A percentile compares a stretch with the other conserved stretches of the same genome.
phyloP scores from a whole-genome alignment of 2,113 vertebrate species.

The Excalfactoria chinensis region DNA sequence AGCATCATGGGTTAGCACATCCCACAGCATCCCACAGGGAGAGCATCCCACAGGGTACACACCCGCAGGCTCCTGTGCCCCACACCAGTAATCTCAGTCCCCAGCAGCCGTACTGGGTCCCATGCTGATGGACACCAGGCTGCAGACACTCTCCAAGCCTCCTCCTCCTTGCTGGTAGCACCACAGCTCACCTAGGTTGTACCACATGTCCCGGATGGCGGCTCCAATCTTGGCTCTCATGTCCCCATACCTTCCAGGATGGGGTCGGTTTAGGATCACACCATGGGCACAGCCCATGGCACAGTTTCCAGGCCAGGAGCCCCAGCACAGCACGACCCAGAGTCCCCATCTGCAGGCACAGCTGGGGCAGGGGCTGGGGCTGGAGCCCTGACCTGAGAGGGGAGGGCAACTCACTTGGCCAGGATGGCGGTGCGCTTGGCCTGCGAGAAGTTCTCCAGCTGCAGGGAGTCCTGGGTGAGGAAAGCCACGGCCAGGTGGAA shows the following conservation, averaged over 20 bases:
- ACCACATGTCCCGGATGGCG: slow-evolving; percentile 72
- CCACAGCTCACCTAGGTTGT: slow-evolving; percentile 51
- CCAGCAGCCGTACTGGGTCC: background rate
- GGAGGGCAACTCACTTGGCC: background rate
- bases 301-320: background rate
- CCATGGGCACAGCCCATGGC: background rate
- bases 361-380: no score
- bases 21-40: background rate
- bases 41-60: no score
- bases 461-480: slow-evolving; percentile 72
- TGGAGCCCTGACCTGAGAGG: fast-evolving
- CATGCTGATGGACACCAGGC: background rate
- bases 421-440: slow-evolving; percentile 58
- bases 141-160: no score
- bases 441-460: slow-evolving; percentile 71
- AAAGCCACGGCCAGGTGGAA: slow-evolving; percentile 74
- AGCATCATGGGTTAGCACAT: fast-evolving
- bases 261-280: fast-evolving
- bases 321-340: background rate
- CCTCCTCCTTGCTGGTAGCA: fast-evolving
- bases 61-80: background rate
- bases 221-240: slow-evolving; percentile 57
- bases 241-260: slow-evolving; percentile 47
- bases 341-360: fast-evolving
- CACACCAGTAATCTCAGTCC: fast-evolving